Conservation (phyloP, 2,113 vertebrate species). For the Dipodomys spectabilis region DNA sequence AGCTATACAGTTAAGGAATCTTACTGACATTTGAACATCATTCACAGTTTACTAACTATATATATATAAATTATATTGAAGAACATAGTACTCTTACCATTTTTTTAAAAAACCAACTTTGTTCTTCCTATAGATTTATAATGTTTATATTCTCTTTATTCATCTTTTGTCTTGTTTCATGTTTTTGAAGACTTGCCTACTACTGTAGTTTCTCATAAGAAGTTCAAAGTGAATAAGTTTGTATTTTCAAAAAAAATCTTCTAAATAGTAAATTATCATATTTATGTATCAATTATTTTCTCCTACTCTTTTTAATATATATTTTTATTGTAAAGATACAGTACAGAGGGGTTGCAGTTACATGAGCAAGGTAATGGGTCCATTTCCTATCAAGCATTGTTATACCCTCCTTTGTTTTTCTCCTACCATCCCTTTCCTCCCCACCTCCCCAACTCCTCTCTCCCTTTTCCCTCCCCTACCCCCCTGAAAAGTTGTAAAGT, state of each 20-base stretch:
- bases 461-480: too few relatives aligned
- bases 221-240: background rate
- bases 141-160: background rate
- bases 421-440: too few relatives aligned
- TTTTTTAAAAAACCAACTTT: constrained; percentile 42
- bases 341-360: too few relatives aligned
- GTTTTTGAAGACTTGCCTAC: constrained; percentile 17
- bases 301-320: background rate
- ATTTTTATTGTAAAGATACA: too few relatives aligned
- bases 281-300: background rate
- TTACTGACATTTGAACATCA: background rate
- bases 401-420: too few relatives aligned
- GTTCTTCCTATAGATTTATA: constrained; percentile 8
- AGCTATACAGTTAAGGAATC: constrained; percentile 39
- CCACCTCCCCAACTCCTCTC: too few relatives aligned
- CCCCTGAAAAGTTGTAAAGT: too few relatives aligned
- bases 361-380: too few relatives aligned
- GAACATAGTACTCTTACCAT: constrained; percentile 1
- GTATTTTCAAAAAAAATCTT: background rate
- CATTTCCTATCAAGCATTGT: too few relatives aligned
- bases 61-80: background rate
- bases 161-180: constrained; percentile 36
- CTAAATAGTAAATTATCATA: constrained; percentile 12
- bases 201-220: background rate
- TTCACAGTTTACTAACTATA: background rate